phyloP scores from a whole-genome alignment of 2,888 invertebrate genomes.

The Lampropteryx suffumata region DNA sequence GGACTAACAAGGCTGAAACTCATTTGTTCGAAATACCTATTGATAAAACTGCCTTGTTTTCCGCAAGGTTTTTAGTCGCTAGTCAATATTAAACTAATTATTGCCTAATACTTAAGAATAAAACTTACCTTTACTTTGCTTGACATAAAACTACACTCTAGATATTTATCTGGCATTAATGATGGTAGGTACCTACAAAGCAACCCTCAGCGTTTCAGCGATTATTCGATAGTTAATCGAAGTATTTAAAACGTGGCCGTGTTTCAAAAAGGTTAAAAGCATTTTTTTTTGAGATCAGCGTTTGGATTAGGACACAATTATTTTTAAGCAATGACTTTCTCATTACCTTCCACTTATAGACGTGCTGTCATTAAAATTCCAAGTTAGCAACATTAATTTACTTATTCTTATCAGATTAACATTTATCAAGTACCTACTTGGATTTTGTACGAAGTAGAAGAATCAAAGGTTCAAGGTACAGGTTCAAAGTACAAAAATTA shows the following conservation, averaged over 20 bases:
- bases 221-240: no score
- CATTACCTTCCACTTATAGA: slow-evolving; percentile 15
- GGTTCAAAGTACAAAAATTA: slow-evolving; percentile 8
- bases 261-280: no score
- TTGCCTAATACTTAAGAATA: slow-evolving; percentile 7
- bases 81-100: background rate
- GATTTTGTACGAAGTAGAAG: slow-evolving; percentile 10
- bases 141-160: slow-evolving; percentile 7
- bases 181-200: no score
- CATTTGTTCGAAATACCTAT: background rate
- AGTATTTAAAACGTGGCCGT: no score
- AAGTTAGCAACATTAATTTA: slow-evolving; percentile 10
- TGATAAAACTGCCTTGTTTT: background rate
- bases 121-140: slow-evolving; percentile 20
- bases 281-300: no score
- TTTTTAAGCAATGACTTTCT: slow-evolving; percentile 20
- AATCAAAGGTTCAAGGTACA: slow-evolving; percentile 5
- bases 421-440: slow-evolving; percentile 2
- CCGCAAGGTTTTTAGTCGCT: background rate
- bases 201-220: no score
- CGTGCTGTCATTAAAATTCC: slow-evolving; percentile 24
- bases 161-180: no score
- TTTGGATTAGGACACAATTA: background rate
- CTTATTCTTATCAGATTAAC: slow-evolving; percentile 20
- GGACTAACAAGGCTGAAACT: background rate